Conservation (phyloP, 1,140 invertebrate species). For the Drosophila parabipectinata region DNA sequence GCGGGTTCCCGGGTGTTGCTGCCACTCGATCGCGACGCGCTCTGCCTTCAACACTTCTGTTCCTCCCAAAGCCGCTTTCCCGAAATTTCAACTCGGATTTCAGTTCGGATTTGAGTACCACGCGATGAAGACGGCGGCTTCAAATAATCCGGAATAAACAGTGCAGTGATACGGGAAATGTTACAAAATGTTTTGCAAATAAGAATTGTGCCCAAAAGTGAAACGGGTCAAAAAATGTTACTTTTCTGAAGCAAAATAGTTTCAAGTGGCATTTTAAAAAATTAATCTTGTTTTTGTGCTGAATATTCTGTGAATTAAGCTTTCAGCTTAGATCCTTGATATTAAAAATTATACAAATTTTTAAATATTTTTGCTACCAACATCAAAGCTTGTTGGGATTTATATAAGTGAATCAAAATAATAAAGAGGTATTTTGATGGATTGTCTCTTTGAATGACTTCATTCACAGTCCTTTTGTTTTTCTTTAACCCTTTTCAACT, state of each 20-base stretch:
- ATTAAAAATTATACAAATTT: not conserved
- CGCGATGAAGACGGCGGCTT: conserved; percentile 78
- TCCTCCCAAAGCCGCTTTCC: conserved; percentile 76
- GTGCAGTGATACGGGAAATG: conserved; percentile 29
- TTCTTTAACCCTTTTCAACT: not conserved
- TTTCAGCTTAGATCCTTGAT: conserved; percentile 1
- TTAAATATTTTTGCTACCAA: not conserved
- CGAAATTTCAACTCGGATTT: conserved; percentile 82
- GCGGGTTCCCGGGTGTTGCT: conserved; percentile 18
- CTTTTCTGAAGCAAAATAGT: not conserved
- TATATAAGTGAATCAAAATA: not conserved
- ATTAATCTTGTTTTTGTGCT: not conserved
- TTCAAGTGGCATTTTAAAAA: not conserved
- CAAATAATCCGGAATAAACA: conserved; percentile 64
- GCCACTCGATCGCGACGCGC: conserved; percentile 42
- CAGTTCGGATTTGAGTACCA: conserved; percentile 82
- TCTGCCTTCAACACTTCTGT: conserved; percentile 75
- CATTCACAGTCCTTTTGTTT: conserved; percentile 28
- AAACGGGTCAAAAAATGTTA: not conserved
- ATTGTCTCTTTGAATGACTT: conserved; percentile 20
- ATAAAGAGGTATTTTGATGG: conserved; percentile 28
- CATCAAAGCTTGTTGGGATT: not conserved
- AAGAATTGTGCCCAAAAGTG: conserved; percentile 4
- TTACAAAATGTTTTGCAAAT: conserved; percentile 16
- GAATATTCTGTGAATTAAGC: conserved; percentile 3